phyloP scores from a whole-genome alignment of 2,113 vertebrate genomes.

The Rhadina sibilatrix region DNA sequence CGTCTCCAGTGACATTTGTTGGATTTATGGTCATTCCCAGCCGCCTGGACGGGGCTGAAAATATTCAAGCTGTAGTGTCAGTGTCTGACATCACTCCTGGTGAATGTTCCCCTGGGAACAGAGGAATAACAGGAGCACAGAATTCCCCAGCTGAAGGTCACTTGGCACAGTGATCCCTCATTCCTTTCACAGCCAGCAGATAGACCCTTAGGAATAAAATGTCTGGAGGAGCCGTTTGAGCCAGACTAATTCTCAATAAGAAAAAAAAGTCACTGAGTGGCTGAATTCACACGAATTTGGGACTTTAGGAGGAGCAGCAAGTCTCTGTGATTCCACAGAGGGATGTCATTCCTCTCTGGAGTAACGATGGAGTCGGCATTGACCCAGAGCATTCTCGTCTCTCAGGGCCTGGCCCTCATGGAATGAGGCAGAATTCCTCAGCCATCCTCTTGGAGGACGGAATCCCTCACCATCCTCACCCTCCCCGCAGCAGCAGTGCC shows the following conservation, averaged over 20 bases:
- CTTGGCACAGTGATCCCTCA: neutral
- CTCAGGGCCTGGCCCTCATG: neutral
- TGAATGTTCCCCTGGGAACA: neutral
- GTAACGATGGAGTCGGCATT: rapidly evolving
- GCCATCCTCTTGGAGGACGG: neutral
- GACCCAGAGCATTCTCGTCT: neutral
- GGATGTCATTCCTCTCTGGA: neutral
- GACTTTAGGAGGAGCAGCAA: neutral
- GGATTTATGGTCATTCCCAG: neutral
- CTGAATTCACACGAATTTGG: neutral
- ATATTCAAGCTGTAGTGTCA: neutral
- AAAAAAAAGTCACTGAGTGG: neutral
- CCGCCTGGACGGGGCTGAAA: neutral
- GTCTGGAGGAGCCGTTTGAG: neutral
- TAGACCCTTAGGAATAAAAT: neutral
- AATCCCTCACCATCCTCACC: neutral
- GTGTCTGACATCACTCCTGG: constrained; percentile 35
- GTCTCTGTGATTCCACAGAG: neutral
- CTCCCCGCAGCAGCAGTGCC: neutral
- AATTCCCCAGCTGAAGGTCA: constrained; percentile 19
- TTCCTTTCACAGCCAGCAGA: neutral
- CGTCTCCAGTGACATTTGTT: neutral
- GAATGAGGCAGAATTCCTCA: neutral
- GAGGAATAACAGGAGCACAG: neutral
- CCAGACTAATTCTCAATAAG: neutral